phyloP scores from a whole-genome alignment of 1,140 invertebrate species.

The Rhynchophorus ferrugineus region DNA sequence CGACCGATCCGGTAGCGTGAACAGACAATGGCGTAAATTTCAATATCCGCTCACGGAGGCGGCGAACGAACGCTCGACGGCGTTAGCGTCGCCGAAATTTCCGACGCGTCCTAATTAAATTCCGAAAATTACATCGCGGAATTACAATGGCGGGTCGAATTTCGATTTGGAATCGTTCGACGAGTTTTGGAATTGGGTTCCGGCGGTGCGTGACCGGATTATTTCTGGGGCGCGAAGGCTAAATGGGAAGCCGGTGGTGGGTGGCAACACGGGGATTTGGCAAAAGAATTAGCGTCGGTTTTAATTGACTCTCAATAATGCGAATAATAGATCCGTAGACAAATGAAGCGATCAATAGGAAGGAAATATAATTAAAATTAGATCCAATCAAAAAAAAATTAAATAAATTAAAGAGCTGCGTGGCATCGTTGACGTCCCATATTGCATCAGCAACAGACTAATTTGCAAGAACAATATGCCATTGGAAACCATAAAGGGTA shows the following conservation, averaged over 20 bases:
- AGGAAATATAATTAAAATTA: too few species aligned
- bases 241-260: not conserved
- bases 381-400: too few species aligned
- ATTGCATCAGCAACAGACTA: too few species aligned
- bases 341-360: too few species aligned
- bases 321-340: too few species aligned
- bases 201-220: not conserved
- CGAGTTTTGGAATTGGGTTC: not conserved
- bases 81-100: not conserved
- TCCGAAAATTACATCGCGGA: not conserved
- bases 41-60: not conserved
- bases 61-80: not conserved
- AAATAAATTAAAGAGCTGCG: too few species aligned
- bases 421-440: too few species aligned
- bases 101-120: not conserved
- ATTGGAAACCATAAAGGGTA: too few species aligned
- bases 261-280: too few species aligned
- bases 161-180: not conserved
- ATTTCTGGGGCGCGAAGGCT: not conserved
- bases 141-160: not conserved
- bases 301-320: too few species aligned
- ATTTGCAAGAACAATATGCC: too few species aligned
- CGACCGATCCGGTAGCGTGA: not conserved
- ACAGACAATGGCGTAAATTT: not conserved
- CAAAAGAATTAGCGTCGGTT: too few species aligned